A percentile compares a stretch with the other conserved stretches of the same genome.
These are phyloP conservation scores for Umimayanthus chanpuru DNA, from an alignment of 92 coral and sea anemone genomes.

Conservation along the genomic window DNA sequence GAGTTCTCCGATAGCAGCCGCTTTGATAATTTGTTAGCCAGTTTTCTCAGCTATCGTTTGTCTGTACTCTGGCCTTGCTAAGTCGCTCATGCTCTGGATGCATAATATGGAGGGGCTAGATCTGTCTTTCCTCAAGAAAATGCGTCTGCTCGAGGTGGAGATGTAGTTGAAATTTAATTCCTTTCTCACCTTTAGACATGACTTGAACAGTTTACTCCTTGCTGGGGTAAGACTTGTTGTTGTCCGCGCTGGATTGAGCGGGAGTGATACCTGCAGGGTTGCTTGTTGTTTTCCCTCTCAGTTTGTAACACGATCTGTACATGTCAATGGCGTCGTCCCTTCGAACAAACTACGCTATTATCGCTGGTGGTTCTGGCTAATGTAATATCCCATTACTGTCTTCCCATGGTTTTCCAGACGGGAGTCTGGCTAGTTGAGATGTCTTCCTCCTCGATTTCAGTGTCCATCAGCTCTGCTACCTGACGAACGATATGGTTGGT, in stretches of 20 bases:
- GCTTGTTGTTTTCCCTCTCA: constrained; percentile 24
- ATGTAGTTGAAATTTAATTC: constrained; percentile 13
- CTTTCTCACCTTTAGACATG: constrained; percentile 31
- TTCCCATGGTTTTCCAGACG: no score
- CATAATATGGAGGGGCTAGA: constrained; percentile 24
- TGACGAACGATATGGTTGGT: no score
- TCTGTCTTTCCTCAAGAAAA: constrained; percentile 24
- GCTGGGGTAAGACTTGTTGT: neutral
- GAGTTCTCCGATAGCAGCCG: no score
- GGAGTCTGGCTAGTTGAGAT: no score
- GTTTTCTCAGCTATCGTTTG: neutral
- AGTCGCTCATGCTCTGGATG: constrained; percentile 7
- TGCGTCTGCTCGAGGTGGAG: constrained; percentile 31
- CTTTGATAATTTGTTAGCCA: no score
- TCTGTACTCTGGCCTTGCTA: constrained; percentile 2
- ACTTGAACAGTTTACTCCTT: constrained; percentile 14
- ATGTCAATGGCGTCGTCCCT: constrained; percentile 32
- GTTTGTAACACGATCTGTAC: constrained; percentile 26
- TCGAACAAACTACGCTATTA: constrained; percentile 23
- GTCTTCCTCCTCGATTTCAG: no score
- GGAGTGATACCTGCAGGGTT: constrained; percentile 14
- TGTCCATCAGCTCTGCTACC: no score
- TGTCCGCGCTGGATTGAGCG: neutral
- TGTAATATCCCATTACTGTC: neutral
- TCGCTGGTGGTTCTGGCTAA: constrained; percentile 30